These are phyloP conservation scores for Bolborhynchus lineola DNA, from an alignment of 2,113 vertebrate species.

Conservation along the genomic window DNA sequence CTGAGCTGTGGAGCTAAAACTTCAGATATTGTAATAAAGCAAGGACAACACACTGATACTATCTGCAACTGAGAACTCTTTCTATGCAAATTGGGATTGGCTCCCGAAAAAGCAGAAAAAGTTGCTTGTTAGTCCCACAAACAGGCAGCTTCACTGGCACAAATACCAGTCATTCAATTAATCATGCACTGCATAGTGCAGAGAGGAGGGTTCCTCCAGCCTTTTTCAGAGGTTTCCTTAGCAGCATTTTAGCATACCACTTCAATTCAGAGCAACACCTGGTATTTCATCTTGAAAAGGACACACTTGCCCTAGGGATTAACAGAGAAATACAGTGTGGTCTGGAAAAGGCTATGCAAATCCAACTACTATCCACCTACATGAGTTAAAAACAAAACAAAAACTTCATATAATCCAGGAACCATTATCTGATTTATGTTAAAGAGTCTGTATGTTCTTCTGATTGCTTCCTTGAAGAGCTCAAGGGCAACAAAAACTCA, in stretches of 20 bases:
- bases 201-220: background rate
- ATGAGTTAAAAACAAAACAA: background rate
- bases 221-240: background rate
- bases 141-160: background rate
- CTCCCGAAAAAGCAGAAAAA: background rate
- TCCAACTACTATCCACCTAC: background rate
- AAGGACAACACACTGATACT: background rate
- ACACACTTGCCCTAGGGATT: background rate
- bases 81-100: fast-evolving
- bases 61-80: background rate
- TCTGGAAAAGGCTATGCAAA: conserved; percentile 28
- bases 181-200: background rate
- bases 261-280: conserved; percentile 3
- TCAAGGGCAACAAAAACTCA: background rate
- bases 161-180: background rate
- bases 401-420: background rate
- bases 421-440: background rate
- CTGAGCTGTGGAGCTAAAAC: background rate
- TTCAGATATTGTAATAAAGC: background rate
- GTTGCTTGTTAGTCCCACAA: background rate
- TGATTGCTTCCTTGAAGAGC: background rate
- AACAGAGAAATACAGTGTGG: background rate
- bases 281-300: background rate
- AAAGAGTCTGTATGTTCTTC: background rate
- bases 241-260: background rate